phyloP scores from a whole-genome alignment of 2,113 vertebrate genomes.

The Hippocampus guttulatus region DNA sequence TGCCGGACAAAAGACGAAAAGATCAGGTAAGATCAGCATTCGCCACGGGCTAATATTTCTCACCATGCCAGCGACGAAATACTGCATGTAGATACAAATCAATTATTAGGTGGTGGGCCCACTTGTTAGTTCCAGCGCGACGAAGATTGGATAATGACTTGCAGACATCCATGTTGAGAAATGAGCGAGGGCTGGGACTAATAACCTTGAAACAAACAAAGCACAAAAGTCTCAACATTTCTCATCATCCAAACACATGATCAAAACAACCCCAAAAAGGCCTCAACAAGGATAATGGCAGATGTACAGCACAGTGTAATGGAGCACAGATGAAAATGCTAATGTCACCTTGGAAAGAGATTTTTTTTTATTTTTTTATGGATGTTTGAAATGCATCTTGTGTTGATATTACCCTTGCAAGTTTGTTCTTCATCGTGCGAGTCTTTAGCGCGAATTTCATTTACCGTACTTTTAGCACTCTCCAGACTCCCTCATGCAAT shows the following conservation, averaged over 20 bases:
- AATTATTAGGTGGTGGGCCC: slow-evolving; percentile 21
- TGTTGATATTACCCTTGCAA: slow-evolving; percentile 28
- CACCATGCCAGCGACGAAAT: neutral
- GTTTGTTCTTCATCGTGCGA: neutral
- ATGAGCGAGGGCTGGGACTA: slow-evolving; percentile 18
- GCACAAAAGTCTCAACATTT: slow-evolving; percentile 9
- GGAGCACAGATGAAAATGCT: slow-evolving; percentile 37
- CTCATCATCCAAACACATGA: slow-evolving; percentile 22
- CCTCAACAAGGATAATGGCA: neutral
- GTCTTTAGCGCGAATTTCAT: slow-evolving; percentile 1
- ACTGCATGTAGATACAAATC: neutral
- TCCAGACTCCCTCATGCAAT: neutral
- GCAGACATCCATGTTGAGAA: slow-evolving; percentile 35
- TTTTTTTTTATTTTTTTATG: slow-evolving; percentile 9
- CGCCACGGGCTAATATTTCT: too few species aligned
- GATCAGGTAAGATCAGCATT: too few species aligned
- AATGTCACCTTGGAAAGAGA: slow-evolving; percentile 6
- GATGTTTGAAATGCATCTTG: slow-evolving; percentile 31
- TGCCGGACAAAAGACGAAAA: too few species aligned
- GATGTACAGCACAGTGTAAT: slow-evolving; percentile 11
- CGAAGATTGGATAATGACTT: slow-evolving; percentile 46
- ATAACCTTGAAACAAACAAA: slow-evolving; percentile 36
- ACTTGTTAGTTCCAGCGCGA: slow-evolving; percentile 27
- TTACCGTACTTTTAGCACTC: neutral
- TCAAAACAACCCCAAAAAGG: slow-evolving; percentile 25